Percentiles rank a stretch among this genome's conserved stretches.
Evolutionary conservation across 2,113 vertebrate species (phyloP).

Genomic region (Xenopus laevis): DNA sequence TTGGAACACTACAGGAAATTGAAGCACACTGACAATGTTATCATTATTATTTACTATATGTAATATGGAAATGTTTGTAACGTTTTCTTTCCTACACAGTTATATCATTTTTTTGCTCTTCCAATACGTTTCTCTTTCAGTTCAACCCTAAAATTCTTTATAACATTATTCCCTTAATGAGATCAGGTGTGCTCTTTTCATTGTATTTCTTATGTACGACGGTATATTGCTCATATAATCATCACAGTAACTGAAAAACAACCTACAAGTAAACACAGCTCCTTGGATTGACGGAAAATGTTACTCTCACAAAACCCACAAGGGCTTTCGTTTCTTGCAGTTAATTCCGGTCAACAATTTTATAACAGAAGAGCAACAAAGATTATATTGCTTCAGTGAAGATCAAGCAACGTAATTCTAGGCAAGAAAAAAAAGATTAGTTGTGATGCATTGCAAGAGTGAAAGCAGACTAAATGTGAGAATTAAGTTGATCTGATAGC

Average conservation of each 20-base stretch:
- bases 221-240: conserved; percentile 16
- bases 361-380: conserved; percentile 34
- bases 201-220: conserved; percentile 7
- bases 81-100: too few species aligned
- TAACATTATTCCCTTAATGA: neutral
- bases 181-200: conserved; percentile 23
- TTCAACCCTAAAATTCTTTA: too few species aligned
- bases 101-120: too few species aligned
- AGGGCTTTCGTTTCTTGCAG: conserved; percentile 31
- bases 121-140: too few species aligned
- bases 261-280: neutral
- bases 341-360: conserved; percentile 42
- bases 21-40: too few species aligned
- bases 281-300: conserved; percentile 10
- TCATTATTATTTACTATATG: too few species aligned
- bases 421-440: conserved; percentile 39
- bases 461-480: conserved; percentile 35
- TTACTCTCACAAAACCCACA: conserved; percentile 22
- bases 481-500: conserved; percentile 39
- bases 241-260: conserved; percentile 16
- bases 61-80: too few species aligned
- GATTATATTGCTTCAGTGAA: conserved; percentile 42
- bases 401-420: conserved; percentile 41
- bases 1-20: too few species aligned
- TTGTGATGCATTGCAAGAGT: conserved; percentile 35